Evolutionary conservation across 2,888 invertebrate species (phyloP), one percentile per base, ranked within the genome.

Genomic region (Cryptocephalus primarius): DNA sequence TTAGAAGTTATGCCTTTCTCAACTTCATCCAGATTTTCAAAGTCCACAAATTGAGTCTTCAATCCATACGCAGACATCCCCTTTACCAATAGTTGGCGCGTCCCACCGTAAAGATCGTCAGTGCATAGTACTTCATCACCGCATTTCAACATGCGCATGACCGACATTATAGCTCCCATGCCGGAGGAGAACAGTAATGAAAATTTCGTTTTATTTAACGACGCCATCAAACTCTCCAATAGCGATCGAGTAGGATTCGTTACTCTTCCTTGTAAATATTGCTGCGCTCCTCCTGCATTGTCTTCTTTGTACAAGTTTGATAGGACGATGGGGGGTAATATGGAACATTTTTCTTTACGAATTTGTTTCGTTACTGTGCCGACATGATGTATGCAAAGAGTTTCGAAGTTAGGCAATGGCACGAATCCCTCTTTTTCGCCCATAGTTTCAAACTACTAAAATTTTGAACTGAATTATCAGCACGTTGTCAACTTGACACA

Each of bases 91-190:
- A 82, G 62, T 58, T 92, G 77, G 61, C 87, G 87, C 0, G 89
- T 90, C 12, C 95, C 96, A 47, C 96, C 95, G 63, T 95, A 97
- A 4, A 96, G 77, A 69, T 97, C 96, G 66, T 96, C 91, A 50
- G 86, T 82, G 59, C 85, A 82, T 40, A 97, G 68, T 10, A 97
- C 74, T 63, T 96, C 94, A 65, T 97, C 96, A 0, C 95, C 96
- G 47, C 74, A 60, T 53, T 77, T 80, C 9, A 97, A 72, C 56
- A 93, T 71, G 38, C 85, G 78, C 8, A 82, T 70, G 10, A 96
- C 67, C 3, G 83, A 79, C 0, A 87, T 83, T 1, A 83, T 83
- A 1, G 92, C 84, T 10, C 91, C 94, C 41, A 97, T 73, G 1
- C 97, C 97, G 9, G 95, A 95, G 0, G 94, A 74, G 72, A 88